Evolutionary conservation across 2,797 vertebrate species (phyloP).

Genomic region (Picus viridis): DNA sequence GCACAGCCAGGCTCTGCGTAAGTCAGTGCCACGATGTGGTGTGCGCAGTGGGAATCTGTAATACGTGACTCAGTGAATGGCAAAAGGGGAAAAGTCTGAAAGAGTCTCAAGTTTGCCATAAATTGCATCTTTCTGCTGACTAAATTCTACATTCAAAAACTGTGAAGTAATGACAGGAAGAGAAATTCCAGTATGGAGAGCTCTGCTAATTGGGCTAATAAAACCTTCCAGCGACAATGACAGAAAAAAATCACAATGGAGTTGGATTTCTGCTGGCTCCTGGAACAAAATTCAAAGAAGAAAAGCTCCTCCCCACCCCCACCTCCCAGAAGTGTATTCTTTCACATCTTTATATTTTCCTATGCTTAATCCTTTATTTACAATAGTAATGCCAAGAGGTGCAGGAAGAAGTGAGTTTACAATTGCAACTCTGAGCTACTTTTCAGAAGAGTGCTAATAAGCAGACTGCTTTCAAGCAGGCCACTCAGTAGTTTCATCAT

Average conservation of each 20-base stretch:
- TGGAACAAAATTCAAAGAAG: neutral
- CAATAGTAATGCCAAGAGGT: neutral
- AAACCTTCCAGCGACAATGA: neutral
- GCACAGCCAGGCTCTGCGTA: neutral
- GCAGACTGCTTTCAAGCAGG: neutral
- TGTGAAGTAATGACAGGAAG: neutral
- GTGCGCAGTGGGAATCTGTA: rapidly evolving
- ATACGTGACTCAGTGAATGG: neutral
- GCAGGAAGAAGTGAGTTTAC: neutral
- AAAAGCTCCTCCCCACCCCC: neutral
- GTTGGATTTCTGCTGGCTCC: neutral
- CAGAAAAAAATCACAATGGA: neutral
- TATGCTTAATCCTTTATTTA: neutral
- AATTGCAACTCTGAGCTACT: neutral
- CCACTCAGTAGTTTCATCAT: neutral
- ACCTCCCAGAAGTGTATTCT: neutral
- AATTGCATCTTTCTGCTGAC: neutral
- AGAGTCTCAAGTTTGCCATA: neutral
- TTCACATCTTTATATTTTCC: neutral
- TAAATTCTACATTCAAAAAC: neutral
- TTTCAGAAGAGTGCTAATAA: neutral
- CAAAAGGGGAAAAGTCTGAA: neutral
- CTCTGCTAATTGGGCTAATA: constrained; percentile 25
- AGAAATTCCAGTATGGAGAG: neutral
- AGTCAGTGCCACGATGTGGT: too few species aligned